A percentile compares a stretch with the other conserved stretches of the same genome.
phyloP scores from a whole-genome alignment of 2,797 vertebrate genomes.

The Rhinoraja longicauda region DNA sequence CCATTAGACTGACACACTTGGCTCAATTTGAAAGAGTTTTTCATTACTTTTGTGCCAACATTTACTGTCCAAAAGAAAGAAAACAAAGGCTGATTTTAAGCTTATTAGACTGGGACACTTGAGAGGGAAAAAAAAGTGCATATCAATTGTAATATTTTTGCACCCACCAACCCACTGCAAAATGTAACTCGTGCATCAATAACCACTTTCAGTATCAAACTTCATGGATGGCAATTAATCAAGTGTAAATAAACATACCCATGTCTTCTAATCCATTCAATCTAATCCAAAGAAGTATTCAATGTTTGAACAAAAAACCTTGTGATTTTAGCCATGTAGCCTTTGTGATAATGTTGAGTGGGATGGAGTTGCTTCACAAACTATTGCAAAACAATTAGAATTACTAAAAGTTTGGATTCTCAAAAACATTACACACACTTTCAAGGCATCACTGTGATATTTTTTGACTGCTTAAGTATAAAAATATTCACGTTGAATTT shows the following conservation, averaged over 20 bases:
- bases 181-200: background rate
- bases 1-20: conserved; percentile 14
- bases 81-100: conserved; percentile 9
- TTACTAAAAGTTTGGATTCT: background rate
- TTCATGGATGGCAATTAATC: background rate
- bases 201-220: background rate
- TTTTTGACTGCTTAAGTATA: background rate
- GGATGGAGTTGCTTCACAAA: background rate
- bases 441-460: background rate
- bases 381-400: background rate
- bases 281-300: background rate
- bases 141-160: background rate
- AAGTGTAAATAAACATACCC: background rate
- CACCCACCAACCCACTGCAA: background rate
- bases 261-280: background rate
- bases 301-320: background rate
- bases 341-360: background rate
- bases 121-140: background rate
- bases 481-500: background rate
- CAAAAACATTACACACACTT: background rate
- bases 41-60: background rate
- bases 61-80: background rate
- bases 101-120: background rate
- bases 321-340: background rate
- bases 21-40: background rate